A percentile compares a stretch with the other conserved stretches of the same genome.
These are phyloP conservation scores for Vulpes lagopus DNA, from an alignment of 2,113 vertebrate genomes.

Conservation along the genomic window DNA sequence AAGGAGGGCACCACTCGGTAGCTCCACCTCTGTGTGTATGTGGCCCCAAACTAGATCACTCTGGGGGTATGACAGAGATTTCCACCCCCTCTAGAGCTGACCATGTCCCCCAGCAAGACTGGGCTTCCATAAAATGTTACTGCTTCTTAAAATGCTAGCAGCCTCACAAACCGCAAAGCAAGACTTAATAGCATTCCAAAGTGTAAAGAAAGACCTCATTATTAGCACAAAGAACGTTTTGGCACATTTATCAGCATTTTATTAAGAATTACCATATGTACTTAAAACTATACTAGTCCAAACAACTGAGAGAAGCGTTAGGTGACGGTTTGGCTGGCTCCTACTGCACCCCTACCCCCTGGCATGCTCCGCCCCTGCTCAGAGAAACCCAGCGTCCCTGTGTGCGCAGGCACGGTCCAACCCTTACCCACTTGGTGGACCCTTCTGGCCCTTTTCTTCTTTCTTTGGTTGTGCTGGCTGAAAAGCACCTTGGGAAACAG, in stretches of 20 bases:
- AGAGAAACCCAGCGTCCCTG: not conserved
- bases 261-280: slow-evolving; percentile 55
- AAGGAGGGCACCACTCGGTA: too few relatives aligned
- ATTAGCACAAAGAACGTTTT: slow-evolving; percentile 49
- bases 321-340: not conserved
- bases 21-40: not conserved
- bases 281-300: slow-evolving; percentile 62
- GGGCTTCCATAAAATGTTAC: slow-evolving; percentile 50
- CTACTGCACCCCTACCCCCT: too few relatives aligned
- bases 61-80: not conserved
- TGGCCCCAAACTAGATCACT: not conserved
- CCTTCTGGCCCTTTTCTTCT: not conserved
- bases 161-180: slow-evolving; percentile 30
- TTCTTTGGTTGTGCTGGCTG: not conserved
- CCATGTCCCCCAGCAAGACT: not conserved
- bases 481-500: slow-evolving; percentile 32
- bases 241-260: slow-evolving; percentile 58
- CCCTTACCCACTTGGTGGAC: not conserved
- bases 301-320: slow-evolving; percentile 27
- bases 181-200: slow-evolving; percentile 60
- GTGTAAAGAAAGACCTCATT: slow-evolving; percentile 61
- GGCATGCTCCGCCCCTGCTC: not conserved
- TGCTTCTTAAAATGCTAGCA: slow-evolving; percentile 51
- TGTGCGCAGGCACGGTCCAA: not conserved
- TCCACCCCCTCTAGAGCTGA: not conserved